phyloP scores from a whole-genome alignment of 2,113 vertebrate genomes.

The Hipposideros armiger region DNA sequence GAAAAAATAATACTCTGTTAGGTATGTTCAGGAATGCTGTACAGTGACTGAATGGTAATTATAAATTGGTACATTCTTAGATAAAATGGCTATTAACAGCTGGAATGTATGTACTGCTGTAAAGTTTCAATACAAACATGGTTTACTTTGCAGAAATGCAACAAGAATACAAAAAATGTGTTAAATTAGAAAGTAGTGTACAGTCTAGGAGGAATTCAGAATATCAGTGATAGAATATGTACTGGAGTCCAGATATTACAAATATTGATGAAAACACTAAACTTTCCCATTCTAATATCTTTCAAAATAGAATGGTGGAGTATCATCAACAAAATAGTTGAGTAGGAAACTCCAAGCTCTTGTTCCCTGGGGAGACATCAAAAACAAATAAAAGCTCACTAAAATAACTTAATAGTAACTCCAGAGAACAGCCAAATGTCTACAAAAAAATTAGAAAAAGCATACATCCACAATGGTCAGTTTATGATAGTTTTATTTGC shows the following conservation, averaged over 20 bases:
- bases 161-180: neutral
- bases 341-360: neutral
- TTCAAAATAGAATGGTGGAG: neutral
- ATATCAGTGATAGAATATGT: neutral
- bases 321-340: neutral
- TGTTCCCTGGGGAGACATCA: neutral
- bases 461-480: neutral
- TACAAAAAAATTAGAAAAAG: neutral
- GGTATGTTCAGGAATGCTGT: neutral
- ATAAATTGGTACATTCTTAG: neutral
- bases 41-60: neutral
- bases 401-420: neutral
- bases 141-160: neutral
- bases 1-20: neutral
- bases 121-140: neutral
- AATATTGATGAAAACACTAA: neutral
- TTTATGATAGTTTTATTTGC: neutral
- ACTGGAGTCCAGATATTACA: neutral
- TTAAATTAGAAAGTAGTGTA: neutral
- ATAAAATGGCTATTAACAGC: neutral
- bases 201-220: neutral
- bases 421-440: neutral
- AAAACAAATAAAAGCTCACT: neutral
- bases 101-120: neutral
- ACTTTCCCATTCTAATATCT: neutral